Evolutionary conservation across 2,888 invertebrate genomes (phyloP).

Genomic region (Eupithecia pulchellata): DNA sequence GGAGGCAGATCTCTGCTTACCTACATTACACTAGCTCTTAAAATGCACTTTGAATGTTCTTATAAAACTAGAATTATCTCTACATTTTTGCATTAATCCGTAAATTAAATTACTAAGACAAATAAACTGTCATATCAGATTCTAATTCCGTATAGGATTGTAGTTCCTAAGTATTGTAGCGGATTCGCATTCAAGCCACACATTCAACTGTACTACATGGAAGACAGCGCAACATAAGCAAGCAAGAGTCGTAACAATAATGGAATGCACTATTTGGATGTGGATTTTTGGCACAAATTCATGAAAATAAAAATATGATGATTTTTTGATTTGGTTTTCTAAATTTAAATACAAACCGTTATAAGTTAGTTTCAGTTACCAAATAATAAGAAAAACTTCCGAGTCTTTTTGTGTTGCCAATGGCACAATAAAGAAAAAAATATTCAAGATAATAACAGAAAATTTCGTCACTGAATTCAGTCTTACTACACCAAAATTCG

Average conservation of each 20-base stretch:
- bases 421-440: constrained; percentile 51
- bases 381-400: constrained; percentile 8
- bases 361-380: constrained; percentile 5
- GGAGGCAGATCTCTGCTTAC: constrained; percentile 14
- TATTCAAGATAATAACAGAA: constrained; percentile 44
- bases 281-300: constrained; percentile 62
- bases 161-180: not conserved
- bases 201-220: constrained; percentile 57
- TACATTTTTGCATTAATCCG: constrained; percentile 4
- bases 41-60: constrained; percentile 39
- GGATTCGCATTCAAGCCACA: constrained; percentile 34
- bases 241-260: constrained; percentile 55
- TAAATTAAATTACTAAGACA: not conserved
- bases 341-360: constrained; percentile 15
- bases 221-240: constrained; percentile 66
- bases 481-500: constrained; percentile 56
- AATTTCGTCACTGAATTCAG: constrained; percentile 58
- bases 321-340: constrained; percentile 34
- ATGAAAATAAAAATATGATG: constrained; percentile 43
- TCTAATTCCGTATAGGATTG: constrained; percentile 1
- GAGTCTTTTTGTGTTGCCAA: constrained; percentile 30
- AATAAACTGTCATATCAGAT: not conserved
- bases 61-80: constrained; percentile 33
- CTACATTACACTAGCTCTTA: constrained; percentile 38
- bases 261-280: constrained; percentile 62